Evolutionary conservation across 2,113 vertebrate genomes (phyloP).

Genomic region (Piprites chloris): DNA sequence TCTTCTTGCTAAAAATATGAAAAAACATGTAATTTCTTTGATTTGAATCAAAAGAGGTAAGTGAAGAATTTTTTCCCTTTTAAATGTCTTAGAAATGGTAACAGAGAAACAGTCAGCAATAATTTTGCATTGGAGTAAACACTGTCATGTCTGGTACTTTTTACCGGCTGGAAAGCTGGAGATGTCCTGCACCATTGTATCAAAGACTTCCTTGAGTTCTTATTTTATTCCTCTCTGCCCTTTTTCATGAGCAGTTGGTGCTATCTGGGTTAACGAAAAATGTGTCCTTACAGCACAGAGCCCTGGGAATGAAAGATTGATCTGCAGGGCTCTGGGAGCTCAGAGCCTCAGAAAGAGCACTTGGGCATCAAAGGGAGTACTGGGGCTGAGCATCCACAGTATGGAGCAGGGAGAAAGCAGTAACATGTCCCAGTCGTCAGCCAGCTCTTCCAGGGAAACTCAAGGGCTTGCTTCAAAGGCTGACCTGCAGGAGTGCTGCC

Average conservation of each 20-base stretch:
- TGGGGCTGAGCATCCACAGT: background rate
- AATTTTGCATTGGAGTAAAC: background rate
- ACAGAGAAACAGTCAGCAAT: background rate
- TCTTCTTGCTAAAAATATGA: background rate
- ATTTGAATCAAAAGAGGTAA: background rate
- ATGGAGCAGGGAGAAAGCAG: background rate
- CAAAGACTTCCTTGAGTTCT: background rate
- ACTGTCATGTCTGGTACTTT: background rate
- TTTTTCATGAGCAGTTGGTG: background rate
- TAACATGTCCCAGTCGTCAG: too few species aligned
- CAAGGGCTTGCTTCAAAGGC: background rate
- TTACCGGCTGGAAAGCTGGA: background rate
- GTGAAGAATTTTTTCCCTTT: background rate
- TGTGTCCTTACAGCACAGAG: background rate
- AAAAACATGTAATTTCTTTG: background rate
- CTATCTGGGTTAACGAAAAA: background rate
- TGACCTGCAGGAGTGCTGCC: background rate
- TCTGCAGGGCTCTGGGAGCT: background rate
- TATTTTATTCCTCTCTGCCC: background rate
- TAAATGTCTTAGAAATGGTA: background rate
- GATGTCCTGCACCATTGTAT: background rate
- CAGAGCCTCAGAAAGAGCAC: background rate
- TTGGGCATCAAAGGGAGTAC: background rate
- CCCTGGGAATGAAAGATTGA: accelerated
- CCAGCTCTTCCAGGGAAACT: background rate